Evolutionary conservation across 2,797 vertebrate species (phyloP).

Genomic region (Toxotes lorentzi): DNA sequence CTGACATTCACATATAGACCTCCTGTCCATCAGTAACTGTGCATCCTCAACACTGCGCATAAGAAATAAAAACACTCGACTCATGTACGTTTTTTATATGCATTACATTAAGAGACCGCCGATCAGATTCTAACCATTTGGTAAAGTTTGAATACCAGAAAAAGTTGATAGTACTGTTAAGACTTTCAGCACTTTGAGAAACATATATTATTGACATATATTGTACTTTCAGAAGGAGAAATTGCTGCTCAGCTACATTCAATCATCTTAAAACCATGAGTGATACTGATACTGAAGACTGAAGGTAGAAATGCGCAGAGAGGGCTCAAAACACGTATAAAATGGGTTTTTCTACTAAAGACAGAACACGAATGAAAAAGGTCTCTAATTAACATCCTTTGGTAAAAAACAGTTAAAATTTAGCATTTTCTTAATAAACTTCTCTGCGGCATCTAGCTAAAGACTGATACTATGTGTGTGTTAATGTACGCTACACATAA

Average conservation of each 20-base stretch:
- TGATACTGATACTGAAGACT: slow-evolving; percentile 44
- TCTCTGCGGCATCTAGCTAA: slow-evolving; percentile 86
- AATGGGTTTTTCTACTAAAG: slow-evolving; percentile 57
- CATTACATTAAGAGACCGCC: background rate
- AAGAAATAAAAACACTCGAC: slow-evolving; percentile 25
- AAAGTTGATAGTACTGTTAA: slow-evolving; percentile 37
- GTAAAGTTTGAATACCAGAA: slow-evolving; percentile 44
- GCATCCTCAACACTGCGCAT: slow-evolving; percentile 26
- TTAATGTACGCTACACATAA: slow-evolving; percentile 90
- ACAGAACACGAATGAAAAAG: slow-evolving; percentile 59
- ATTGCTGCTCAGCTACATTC: slow-evolving; percentile 81
- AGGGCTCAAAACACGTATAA: slow-evolving; percentile 50
- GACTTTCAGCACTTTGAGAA: slow-evolving; percentile 50
- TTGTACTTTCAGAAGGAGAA: slow-evolving; percentile 36
- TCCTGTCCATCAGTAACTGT: slow-evolving; percentile 39
- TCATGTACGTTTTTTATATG: background rate
- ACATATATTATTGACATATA: slow-evolving; percentile 4
- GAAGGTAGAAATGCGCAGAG: slow-evolving; percentile 54
- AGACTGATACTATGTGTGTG: slow-evolving; percentile 86
- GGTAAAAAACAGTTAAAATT: slow-evolving; percentile 89
- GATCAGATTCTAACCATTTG: slow-evolving; percentile 50
- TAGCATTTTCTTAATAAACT: slow-evolving; percentile 71
- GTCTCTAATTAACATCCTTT: slow-evolving; percentile 88
- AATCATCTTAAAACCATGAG: slow-evolving; percentile 68
- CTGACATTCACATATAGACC: slow-evolving; percentile 55